Evolutionary conservation across 2,888 invertebrate species (phyloP).

Genomic region (Drosophila nigricruria): DNA sequence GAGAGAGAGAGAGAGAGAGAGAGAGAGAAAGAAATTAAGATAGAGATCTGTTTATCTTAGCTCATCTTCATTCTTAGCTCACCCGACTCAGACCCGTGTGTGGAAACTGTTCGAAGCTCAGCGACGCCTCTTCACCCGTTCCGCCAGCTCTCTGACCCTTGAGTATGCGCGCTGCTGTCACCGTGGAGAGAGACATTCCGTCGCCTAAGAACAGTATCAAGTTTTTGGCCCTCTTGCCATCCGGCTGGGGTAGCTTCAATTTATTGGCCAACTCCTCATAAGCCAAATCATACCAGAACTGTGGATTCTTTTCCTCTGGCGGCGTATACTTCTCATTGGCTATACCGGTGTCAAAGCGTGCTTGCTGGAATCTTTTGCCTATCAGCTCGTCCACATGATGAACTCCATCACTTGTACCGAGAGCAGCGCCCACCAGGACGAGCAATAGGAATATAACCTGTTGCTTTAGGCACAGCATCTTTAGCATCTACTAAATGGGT

Average conservation of each 20-base stretch:
- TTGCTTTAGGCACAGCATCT: conserved; percentile 28
- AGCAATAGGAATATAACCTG: conserved; percentile 16
- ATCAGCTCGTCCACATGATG: conserved; percentile 30
- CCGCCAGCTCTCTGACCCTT: conserved; percentile 87
- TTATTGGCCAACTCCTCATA: conserved; percentile 53
- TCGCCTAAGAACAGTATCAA: conserved; percentile 85
- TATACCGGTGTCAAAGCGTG: conserved; percentile 3
- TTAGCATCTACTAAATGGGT: conserved; percentile 23
- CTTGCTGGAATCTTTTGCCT: neutral
- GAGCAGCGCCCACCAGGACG: conserved; percentile 18
- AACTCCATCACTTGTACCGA: neutral
- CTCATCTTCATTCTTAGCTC: conserved; percentile 1
- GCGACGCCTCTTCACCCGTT: conserved; percentile 87
- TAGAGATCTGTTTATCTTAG: neutral
- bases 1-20: neutral
- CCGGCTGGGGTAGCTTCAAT: conserved; percentile 42
- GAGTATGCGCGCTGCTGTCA: conserved; percentile 88
- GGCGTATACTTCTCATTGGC: conserved; percentile 55
- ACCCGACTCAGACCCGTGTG: conserved; percentile 88
- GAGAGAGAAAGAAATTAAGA: too few relatives aligned
- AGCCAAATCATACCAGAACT: conserved; percentile 67
- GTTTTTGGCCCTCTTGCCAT: conserved; percentile 66
- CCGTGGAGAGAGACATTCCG: conserved; percentile 90
- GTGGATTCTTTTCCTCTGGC: conserved; percentile 59
- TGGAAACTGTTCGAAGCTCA: conserved; percentile 88